Percentiles rank a stretch among this genome's conserved stretches.
These are phyloP conservation scores for Tylochromis polylepis DNA, from an alignment of 2,113 vertebrate species.

Conservation along the genomic window DNA sequence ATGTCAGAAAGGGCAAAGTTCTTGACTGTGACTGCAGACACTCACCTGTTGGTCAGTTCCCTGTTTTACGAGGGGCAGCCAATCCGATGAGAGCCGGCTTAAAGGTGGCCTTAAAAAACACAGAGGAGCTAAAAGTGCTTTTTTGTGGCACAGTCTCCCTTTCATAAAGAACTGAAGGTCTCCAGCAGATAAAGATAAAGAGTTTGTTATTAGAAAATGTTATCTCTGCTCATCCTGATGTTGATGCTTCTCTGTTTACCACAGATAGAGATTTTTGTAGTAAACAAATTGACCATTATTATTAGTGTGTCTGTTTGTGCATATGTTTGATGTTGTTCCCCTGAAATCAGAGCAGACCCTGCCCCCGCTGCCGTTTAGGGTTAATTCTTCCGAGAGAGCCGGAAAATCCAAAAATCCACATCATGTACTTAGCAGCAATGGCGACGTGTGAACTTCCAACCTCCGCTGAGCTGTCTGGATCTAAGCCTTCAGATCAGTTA, in stretches of 20 bases:
- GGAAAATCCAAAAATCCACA: constrained; percentile 42
- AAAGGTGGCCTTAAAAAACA: background rate
- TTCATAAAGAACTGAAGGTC: background rate
- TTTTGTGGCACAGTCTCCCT: background rate
- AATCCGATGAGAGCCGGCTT: background rate
- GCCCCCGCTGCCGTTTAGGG: background rate
- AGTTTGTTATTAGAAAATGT: background rate
- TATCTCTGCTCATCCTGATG: background rate
- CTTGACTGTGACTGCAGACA: background rate
- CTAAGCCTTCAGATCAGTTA: constrained; percentile 50
- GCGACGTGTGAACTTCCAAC: constrained; percentile 48
- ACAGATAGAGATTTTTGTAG: background rate
- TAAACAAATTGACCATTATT: background rate
- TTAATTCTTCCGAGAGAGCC: constrained; percentile 24
- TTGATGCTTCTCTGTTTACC: background rate
- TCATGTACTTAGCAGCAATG: constrained; percentile 31
- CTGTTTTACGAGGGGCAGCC: background rate
- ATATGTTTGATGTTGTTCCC: background rate
- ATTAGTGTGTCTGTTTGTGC: background rate
- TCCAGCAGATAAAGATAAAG: background rate
- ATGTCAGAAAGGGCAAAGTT: background rate
- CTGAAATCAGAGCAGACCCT: background rate
- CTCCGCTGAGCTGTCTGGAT: constrained; percentile 21
- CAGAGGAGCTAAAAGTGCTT: background rate
- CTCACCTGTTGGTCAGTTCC: background rate